Evolutionary conservation across 2,888 invertebrate genomes (phyloP), one percentile per base, ranked within the genome.

Genomic region (Aspidiotus rigidus): DNA sequence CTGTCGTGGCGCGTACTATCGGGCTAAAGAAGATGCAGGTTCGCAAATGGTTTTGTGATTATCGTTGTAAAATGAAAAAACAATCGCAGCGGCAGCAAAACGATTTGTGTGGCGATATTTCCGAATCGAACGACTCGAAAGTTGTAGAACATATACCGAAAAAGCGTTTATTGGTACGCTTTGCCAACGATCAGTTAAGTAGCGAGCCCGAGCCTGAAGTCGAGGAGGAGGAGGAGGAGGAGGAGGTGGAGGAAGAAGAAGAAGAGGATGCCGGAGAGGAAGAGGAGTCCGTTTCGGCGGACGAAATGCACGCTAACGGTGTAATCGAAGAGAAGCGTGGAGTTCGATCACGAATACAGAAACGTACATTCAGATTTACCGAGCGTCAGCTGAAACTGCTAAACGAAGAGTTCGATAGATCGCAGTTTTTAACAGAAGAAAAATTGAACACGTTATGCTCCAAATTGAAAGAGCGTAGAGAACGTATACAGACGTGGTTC

Each of bases 21-120:
- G 67, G 67, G n/a, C 59, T 67, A 44, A 67, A 67, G 17, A 67
- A 67, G 39, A 67, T 67, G 67, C 67, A 67, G 49, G 67, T 67
- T 9, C 67, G 67, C 5, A 67, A 67, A 15, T 67, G 67, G 67
- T 67, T 67, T 60, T 67, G 67, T 60, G 67, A 67, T 15, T 59
- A 67, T 16, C 15, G 67, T 39, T 67, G 67, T 53, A 67, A 67
- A 49, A 67, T 67, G 28, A 67, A 67, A 53, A 67, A 67, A 10
- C 67, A 67, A 53, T 67, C 67, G 39, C 39, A 56, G 15, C 67
- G 67, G 11, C 60, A 60, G 39, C 67, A 67, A 39, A 9, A 13
- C 39, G 56, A 55, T 15, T 28, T 28, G 28, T 9, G 13, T 13
- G 15, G 15, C 8, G 56, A n/a, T 9, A 2, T 17, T 2, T 9